Evolutionary conservation across 2,113 vertebrate genomes (phyloP).

Genomic region (Heloderma charlesbogerti): DNA sequence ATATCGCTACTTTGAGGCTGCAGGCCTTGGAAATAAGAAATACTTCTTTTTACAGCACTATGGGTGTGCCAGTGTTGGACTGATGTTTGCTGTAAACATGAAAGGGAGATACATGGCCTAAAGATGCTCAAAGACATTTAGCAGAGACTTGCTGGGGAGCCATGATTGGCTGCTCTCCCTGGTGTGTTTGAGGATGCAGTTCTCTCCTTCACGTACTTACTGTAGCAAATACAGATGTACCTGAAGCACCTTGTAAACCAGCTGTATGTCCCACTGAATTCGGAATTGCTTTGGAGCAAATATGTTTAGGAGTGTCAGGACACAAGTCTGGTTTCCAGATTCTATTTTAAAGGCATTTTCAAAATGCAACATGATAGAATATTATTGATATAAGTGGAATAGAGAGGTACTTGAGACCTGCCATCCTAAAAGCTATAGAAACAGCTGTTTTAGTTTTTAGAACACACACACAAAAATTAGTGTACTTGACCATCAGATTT

Average conservation of each 20-base stretch:
- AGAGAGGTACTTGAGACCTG: neutral
- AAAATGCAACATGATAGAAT: neutral
- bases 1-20: neutral
- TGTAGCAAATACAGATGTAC: neutral
- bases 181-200: neutral
- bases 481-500: neutral
- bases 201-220: neutral
- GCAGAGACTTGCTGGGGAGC: neutral
- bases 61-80: neutral
- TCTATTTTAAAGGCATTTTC: neutral
- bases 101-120: neutral
- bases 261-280: neutral
- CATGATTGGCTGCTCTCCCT: neutral
- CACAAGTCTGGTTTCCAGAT: neutral
- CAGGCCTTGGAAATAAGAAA: neutral
- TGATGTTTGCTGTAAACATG: neutral
- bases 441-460: neutral
- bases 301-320: neutral
- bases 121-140: neutral
- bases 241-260: neutral
- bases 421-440: neutral
- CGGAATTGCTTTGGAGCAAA: neutral
- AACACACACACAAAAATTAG: neutral
- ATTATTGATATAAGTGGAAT: neutral
- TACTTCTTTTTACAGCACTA: neutral